These are phyloP conservation scores for Phyllopteryx taeniolatus DNA, from an alignment of 2,113 vertebrate species.

Conservation along the genomic window DNA sequence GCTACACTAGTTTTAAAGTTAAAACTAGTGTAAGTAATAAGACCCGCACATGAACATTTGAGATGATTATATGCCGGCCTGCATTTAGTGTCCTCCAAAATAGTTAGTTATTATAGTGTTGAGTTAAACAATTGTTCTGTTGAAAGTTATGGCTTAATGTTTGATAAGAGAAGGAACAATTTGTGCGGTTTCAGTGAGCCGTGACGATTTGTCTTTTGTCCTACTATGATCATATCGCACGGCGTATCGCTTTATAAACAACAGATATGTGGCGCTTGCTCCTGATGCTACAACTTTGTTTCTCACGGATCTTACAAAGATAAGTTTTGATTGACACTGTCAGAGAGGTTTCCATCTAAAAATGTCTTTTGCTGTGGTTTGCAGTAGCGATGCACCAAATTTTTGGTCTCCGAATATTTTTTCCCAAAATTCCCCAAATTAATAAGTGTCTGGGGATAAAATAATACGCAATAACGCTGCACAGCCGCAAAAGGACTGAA, in stretches of 20 bases:
- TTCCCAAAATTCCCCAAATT: too few species aligned
- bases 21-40: neutral
- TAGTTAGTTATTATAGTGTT: neutral
- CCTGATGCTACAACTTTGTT: neutral
- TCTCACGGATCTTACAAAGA: neutral
- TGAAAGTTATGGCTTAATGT: neutral
- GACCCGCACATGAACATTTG: neutral
- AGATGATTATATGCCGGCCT: neutral
- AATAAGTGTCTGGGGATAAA: too few species aligned
- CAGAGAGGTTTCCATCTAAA: neutral
- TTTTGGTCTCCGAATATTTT: too few species aligned
- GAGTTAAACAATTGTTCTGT: neutral
- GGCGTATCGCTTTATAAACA: slow-evolving; percentile 1
- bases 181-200: neutral
- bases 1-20: neutral
- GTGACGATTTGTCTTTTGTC: slow-evolving; percentile 5
- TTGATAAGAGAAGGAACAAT: neutral
- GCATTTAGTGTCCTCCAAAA: neutral
- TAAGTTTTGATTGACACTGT: neutral
- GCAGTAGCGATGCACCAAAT: neutral
- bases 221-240: slow-evolving; percentile 13
- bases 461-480: too few species aligned
- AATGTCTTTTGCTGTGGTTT: neutral
- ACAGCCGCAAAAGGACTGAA: too few species aligned
- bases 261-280: slow-evolving; percentile 5